Percentiles rank a stretch among this genome's conserved stretches.
These are phyloP conservation scores for Microtus oregoni DNA, from an alignment of 2,113 vertebrate genomes.

Conservation along the genomic window DNA sequence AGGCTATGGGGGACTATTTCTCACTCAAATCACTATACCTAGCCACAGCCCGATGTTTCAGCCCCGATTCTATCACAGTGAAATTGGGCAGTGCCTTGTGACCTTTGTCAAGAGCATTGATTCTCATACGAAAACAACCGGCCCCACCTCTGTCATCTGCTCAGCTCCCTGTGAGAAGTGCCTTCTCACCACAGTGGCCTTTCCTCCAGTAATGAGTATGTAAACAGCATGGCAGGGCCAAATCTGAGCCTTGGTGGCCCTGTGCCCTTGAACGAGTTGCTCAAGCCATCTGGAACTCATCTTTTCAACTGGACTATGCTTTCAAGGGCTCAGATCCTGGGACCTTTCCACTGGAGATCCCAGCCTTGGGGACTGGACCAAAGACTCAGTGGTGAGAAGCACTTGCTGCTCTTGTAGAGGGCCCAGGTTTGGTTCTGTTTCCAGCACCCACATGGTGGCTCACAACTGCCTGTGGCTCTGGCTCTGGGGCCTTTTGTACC, in stretches of 20 bases:
- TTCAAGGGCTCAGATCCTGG: neutral
- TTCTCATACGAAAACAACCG: neutral
- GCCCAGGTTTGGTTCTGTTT: neutral
- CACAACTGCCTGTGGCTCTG: neutral
- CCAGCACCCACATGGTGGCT: neutral
- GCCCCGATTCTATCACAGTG: neutral
- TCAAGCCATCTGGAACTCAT: neutral
- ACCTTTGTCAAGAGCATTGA: neutral
- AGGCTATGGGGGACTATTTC: too few species aligned
- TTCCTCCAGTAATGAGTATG: neutral
- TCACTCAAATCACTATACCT: neutral
- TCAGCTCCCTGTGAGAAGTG: neutral
- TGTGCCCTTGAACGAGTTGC: neutral
- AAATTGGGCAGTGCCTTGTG: neutral
- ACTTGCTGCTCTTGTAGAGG: neutral
- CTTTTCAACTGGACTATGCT: neutral
- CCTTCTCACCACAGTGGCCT: neutral
- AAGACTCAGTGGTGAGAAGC: too few species aligned
- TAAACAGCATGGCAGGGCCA: neutral
- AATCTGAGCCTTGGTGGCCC: neutral
- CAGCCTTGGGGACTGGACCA: too few species aligned
- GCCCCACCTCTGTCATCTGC: neutral
- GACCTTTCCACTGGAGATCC: neutral
- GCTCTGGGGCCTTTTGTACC: neutral
- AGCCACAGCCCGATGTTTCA: neutral